These are phyloP conservation scores for Heliconius congener DNA, from an alignment of 1,140 invertebrate genomes.

Conservation along the genomic window DNA sequence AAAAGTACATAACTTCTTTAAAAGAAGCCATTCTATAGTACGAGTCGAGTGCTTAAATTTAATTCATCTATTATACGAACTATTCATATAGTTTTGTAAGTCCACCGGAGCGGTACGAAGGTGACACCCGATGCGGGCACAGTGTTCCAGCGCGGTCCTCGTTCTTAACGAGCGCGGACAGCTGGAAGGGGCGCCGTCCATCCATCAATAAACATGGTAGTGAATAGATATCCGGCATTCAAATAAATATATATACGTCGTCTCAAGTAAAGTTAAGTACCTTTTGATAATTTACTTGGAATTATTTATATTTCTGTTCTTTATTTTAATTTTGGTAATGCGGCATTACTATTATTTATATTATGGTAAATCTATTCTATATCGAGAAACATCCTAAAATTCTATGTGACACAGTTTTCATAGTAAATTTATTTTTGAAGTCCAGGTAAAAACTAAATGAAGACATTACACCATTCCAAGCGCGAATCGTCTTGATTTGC, in stretches of 20 bases:
- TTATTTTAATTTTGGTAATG: neutral
- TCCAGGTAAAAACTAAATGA: neutral
- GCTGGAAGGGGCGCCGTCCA: conserved; percentile 17
- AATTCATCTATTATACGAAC: neutral
- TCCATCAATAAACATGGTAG: conserved; percentile 23
- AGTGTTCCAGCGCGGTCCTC: conserved; percentile 15
- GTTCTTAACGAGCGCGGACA: conserved; percentile 28
- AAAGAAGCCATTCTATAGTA: neutral
- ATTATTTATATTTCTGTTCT: neutral
- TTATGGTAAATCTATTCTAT: neutral
- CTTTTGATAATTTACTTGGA: neutral
- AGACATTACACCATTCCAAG: neutral
- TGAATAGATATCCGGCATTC: conserved; percentile 35
- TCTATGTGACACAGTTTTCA: too few species aligned
- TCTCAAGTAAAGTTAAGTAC: neutral
- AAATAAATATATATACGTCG: neutral
- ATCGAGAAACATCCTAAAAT: too few species aligned
- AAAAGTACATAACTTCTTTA: neutral
- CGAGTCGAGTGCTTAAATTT: neutral
- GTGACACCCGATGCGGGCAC: conserved; percentile 16
- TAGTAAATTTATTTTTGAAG: too few species aligned
- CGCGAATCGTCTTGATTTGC: neutral
- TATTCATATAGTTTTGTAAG: neutral
- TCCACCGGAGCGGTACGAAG: neutral
- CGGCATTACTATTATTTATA: neutral